Evolutionary conservation across 2,113 vertebrate genomes (phyloP), one percentile per base, ranked within the genome.

Genomic region (Ictalurus furcatus): DNA sequence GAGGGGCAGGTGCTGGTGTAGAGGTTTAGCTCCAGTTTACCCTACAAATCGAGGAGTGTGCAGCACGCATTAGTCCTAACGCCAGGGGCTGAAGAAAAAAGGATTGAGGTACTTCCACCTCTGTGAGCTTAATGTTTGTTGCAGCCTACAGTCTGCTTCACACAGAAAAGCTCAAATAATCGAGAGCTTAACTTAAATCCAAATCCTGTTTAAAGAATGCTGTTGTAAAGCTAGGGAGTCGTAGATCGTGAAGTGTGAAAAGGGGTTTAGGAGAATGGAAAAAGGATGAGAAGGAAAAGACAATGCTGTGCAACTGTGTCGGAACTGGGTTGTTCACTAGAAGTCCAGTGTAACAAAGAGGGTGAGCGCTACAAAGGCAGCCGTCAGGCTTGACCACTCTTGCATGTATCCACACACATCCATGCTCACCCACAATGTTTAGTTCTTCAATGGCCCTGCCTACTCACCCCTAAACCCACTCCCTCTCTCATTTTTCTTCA

Each of bases 311-410:
- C 83, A 80, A 58, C 83, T 88, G 87, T 59, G 85, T 87, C 85
- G 85, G 87, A 88, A 88, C 67, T 85, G 83, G 73, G 73, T 28
- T 80, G 73, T 85, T 85, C 73, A 79, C 83, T 85, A 79, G 30
- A 48, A 89, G 58, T 69, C 65, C 52, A 71, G 73, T 69, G 30
- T 54, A 76, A 89, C 84, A 89, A 89, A 89, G 73, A 80, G 74
- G 14, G 65, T 40, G 34, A 40, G 54, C 59, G 30, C 79, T 83
- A 69, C 87, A 88, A 88, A 83, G 79, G 79, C 87, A 67, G 30
- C 23, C 65, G 83, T 71, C 84, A 89, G 28, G 88, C 74, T 89
- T 89, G 88, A 89, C 74, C 84, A 86, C 74, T 85, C 84, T 85
- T 89, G 84, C 88, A 71, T 89, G 63, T 23, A 59, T 79, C 61